Conservation (phyloP, 2,888 invertebrate genomes). For the Polymixis flavicincta region DNA sequence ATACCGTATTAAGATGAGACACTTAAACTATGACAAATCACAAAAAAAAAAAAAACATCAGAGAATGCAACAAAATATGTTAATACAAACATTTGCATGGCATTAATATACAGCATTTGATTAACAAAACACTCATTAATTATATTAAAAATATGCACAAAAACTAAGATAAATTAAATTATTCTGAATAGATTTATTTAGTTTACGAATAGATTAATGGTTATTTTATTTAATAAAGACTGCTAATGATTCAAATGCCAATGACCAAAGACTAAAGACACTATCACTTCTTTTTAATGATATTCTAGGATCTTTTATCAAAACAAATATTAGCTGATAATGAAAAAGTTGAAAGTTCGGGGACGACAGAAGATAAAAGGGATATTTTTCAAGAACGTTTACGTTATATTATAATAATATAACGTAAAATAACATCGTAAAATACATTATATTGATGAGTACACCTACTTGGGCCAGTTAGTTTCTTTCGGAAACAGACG, state of each 20-base stretch:
- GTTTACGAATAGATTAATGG: conserved; percentile 13
- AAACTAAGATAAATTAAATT: conserved; percentile 10
- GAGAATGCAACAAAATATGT: background rate
- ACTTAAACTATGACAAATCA: conserved; percentile 29
- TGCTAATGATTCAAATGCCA: background rate
- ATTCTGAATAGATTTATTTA: conserved; percentile 24
- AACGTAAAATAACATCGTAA: no score
- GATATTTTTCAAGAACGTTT: background rate
- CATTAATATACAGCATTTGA: conserved; percentile 14
- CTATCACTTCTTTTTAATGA: background rate
- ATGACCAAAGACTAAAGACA: background rate
- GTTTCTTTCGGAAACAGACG: no score
- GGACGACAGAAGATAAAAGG: conserved; percentile 21
- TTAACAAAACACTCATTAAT: conserved; percentile 18
- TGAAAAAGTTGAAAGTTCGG: conserved; percentile 43
- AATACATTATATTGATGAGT: background rate
- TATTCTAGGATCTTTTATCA: conserved; percentile 1
- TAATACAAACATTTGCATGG: background rate
- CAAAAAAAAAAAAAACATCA: conserved; percentile 4
- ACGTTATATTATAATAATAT: no score
- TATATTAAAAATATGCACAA: conserved; percentile 10
- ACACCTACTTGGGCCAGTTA: background rate
- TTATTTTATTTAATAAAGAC: conserved; percentile 16
- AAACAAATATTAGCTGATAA: conserved; percentile 9
- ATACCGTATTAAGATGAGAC: background rate